Conservation (phyloP, 2,797 vertebrate species). For the Falco columbarius region DNA sequence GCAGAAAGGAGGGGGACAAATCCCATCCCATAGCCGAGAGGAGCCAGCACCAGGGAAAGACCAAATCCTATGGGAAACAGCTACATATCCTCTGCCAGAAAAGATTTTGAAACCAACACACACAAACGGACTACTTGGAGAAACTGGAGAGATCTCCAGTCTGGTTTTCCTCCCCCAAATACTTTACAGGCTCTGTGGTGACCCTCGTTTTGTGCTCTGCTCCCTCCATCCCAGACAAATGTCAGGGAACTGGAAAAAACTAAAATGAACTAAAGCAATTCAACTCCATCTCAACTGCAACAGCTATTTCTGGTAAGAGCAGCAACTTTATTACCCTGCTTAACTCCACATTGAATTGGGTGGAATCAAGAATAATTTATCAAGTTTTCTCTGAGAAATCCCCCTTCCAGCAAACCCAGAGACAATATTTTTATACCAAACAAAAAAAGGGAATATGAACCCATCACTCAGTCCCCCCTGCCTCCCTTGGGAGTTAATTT, state of each 20-base stretch:
- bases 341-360: not conserved
- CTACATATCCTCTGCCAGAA: not conserved
- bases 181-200: not conserved
- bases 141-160: rapidly evolving
- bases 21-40: not conserved
- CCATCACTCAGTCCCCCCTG: not conserved
- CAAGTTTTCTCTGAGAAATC: not conserved
- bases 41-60: not conserved
- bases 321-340: not conserved
- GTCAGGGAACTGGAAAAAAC: not conserved
- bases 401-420: not conserved
- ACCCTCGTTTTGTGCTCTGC: not conserved
- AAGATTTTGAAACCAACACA: not conserved
- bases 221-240: not conserved
- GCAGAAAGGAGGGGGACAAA: not conserved
- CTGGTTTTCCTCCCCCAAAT: not conserved
- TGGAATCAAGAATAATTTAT: not conserved
- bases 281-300: not conserved
- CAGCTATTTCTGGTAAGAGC: not conserved
- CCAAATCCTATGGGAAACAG: not conserved
- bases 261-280: not conserved
- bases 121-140: not conserved
- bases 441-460: not conserved
- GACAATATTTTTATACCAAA: not conserved
- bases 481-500: not conserved